These are phyloP conservation scores for Zophobas atratus DNA, from an alignment of 1,140 invertebrate species.

Conservation along the genomic window DNA sequence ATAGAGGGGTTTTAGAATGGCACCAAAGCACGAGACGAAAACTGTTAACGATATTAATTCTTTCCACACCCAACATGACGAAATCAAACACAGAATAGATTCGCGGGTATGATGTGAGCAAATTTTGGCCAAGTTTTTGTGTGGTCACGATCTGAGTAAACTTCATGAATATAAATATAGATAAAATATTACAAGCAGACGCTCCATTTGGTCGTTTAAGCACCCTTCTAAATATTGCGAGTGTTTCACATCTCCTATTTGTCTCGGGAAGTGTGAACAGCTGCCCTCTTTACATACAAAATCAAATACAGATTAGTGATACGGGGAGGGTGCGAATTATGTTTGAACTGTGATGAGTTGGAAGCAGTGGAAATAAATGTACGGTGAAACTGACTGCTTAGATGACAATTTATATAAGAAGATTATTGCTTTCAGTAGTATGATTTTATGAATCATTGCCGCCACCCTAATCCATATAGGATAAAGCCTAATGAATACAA, in stretches of 20 bases:
- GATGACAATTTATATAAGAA: too few species aligned
- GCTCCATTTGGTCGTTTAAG: background rate
- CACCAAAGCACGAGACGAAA: background rate
- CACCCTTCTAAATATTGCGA: background rate
- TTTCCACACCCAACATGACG: background rate
- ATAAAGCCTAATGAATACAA: too few species aligned
- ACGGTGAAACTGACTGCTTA: too few species aligned
- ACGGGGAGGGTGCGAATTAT: too few species aligned
- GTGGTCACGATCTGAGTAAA: too few species aligned
- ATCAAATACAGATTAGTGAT: background rate
- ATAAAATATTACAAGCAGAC: too few species aligned
- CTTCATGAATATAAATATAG: too few species aligned
- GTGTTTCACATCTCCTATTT: background rate
- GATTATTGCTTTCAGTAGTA: too few species aligned
- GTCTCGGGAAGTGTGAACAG: background rate
- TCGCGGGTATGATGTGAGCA: background rate
- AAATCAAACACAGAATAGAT: background rate
- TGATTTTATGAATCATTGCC: too few species aligned
- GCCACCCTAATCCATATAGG: too few species aligned
- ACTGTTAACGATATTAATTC: background rate
- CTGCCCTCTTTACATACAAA: slow-evolving; percentile 1
- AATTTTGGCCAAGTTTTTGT: background rate
- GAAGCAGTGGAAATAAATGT: too few species aligned
- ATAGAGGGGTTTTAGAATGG: background rate
- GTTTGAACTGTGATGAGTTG: too few species aligned